A percentile compares a stretch with the other conserved stretches of the same genome.
These are phyloP conservation scores for Spheniscus mendiculus DNA, from an alignment of 2,113 vertebrate species.

Conservation along the genomic window DNA sequence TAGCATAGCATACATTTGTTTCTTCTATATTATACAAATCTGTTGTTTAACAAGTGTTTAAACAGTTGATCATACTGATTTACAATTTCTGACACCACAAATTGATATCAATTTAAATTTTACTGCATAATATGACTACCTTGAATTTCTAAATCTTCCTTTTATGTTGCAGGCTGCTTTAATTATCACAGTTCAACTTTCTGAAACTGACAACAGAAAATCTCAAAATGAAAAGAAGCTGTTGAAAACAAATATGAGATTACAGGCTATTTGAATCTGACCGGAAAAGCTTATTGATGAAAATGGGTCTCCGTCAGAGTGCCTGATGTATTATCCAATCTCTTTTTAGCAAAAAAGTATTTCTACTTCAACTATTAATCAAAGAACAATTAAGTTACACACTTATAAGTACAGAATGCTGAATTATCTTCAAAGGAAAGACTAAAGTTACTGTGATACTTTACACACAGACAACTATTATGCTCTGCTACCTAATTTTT, in stretches of 20 bases:
- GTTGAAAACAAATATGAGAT: constrained; percentile 37
- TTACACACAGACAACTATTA: neutral
- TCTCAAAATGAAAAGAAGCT: constrained; percentile 40
- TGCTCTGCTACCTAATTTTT: neutral
- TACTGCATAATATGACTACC: neutral
- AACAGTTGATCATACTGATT: constrained; percentile 16
- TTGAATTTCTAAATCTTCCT: constrained; percentile 20
- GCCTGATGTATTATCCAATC: neutral
- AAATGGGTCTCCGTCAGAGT: constrained; percentile 23
- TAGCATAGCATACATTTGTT: neutral
- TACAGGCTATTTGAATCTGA: constrained; percentile 11
- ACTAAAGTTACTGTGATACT: neutral
- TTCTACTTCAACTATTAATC: constrained; percentile 58
- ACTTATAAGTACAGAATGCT: constrained; percentile 34
- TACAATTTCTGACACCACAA: neutral
- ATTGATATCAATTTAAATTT: constrained; percentile 21
- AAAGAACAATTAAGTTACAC: constrained; percentile 48
- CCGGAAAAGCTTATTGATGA: constrained; percentile 11
- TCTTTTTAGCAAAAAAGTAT: neutral
- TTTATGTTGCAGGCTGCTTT: constrained; percentile 3
- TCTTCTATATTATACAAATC: neutral
- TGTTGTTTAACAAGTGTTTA: constrained; percentile 7
- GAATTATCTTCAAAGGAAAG: constrained; percentile 22
- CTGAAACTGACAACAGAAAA: constrained; percentile 31
- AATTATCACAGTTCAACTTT: constrained; percentile 16